phyloP scores from a whole-genome alignment of 1,140 invertebrate species.

The Bombus impatiens region DNA sequence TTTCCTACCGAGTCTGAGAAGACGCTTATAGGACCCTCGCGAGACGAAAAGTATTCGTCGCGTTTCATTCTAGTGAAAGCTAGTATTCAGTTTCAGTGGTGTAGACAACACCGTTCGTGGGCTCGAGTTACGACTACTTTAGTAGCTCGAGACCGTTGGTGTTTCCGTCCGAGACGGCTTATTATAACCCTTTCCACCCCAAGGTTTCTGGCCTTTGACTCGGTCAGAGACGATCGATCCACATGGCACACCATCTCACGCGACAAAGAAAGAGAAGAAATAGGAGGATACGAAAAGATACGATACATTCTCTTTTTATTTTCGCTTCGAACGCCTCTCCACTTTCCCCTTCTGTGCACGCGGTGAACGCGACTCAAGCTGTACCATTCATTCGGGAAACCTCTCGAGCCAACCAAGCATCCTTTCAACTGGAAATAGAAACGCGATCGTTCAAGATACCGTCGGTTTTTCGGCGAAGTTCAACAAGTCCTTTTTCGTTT shows the following conservation, averaged over 20 bases:
- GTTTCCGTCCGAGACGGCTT: slow-evolving; percentile 61
- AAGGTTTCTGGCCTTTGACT: slow-evolving; percentile 40
- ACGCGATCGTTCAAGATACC: slow-evolving; percentile 39
- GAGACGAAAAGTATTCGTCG: not conserved
- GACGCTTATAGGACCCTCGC: not conserved
- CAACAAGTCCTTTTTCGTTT: slow-evolving; percentile 4
- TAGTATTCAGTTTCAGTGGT: slow-evolving; percentile 39
- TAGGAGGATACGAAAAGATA: not conserved
- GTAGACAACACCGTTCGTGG: not conserved
- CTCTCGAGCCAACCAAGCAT: slow-evolving; percentile 38
- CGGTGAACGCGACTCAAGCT: slow-evolving; percentile 36
- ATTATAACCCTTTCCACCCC: slow-evolving; percentile 69
- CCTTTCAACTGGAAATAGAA: slow-evolving; percentile 37
- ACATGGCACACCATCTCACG: not conserved
- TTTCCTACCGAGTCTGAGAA: not conserved
- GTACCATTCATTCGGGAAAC: slow-evolving; percentile 52
- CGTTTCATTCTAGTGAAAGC: not conserved
- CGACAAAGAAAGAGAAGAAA: not conserved
- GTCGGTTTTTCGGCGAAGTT: slow-evolving; percentile 30
- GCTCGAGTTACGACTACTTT: slow-evolving; percentile 25
- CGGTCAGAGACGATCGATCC: slow-evolving; percentile 39
- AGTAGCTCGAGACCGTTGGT: slow-evolving; percentile 14
- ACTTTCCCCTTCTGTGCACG: slow-evolving; percentile 41
- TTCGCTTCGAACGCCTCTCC: slow-evolving; percentile 29
- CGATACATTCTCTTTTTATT: slow-evolving; percentile 48